These are phyloP conservation scores for Myzus persicae DNA, from an alignment of 1,140 invertebrate genomes.

Conservation along the genomic window DNA sequence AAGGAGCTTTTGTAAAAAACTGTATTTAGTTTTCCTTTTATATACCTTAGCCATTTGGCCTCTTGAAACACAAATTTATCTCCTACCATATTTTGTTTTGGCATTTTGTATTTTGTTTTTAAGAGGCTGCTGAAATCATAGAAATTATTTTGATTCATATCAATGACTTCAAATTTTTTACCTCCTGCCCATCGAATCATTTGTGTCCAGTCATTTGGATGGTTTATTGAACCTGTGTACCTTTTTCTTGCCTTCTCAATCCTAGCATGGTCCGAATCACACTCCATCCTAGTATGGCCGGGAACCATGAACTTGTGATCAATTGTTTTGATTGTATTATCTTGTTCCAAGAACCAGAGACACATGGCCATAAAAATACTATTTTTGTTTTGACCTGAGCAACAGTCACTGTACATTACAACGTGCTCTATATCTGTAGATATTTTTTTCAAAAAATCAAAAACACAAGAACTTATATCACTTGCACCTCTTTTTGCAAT, in stretches of 20 bases:
- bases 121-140: neutral
- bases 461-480: constrained; percentile 24
- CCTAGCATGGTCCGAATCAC: constrained; percentile 34
- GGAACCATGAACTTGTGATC: constrained; percentile 44
- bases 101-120: neutral
- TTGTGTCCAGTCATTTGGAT: constrained; percentile 14
- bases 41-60: neutral
- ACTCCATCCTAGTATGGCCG: constrained; percentile 2
- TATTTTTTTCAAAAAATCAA: constrained; percentile 3
- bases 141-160: neutral
- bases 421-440: constrained; percentile 14
- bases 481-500: constrained; percentile 33
- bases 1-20: no score
- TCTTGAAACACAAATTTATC: neutral
- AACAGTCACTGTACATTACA: constrained; percentile 51
- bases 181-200: neutral
- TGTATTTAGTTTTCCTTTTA: no score
- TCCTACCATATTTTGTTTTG: neutral
- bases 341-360: neutral
- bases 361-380: constrained; percentile 7
- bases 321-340: neutral
- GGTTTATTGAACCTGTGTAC: neutral
- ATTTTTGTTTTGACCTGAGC: constrained; percentile 57
- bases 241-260: constrained; percentile 47
- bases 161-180: constrained; percentile 2